Conservation (phyloP, 64 coral and sea anemone species). For the Platygyra sinensis region DNA sequence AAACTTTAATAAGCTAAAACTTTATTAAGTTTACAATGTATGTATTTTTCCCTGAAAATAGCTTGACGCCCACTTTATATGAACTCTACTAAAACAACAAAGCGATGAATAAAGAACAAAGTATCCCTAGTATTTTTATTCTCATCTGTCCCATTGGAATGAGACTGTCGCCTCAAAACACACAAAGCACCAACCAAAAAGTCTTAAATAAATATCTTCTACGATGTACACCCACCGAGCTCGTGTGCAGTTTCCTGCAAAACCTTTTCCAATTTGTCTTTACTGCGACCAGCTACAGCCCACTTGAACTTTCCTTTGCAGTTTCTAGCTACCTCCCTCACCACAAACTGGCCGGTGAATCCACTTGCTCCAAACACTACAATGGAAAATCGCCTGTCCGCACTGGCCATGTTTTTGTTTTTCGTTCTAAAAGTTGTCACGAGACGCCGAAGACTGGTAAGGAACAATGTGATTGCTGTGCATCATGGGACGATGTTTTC, state of each 20-base stretch:
- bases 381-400: conserved; percentile 61
- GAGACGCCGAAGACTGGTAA: not conserved
- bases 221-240: conserved; percentile 51
- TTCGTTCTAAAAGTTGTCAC: not conserved
- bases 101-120: too few relatives aligned
- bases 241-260: conserved; percentile 72
- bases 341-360: conserved; percentile 81
- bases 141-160: too few relatives aligned
- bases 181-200: too few relatives aligned
- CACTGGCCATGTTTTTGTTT: not conserved
- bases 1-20: too few relatives aligned
- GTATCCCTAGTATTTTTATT: too few relatives aligned
- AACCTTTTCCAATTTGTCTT: conserved; percentile 77
- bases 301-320: conserved; percentile 84
- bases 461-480: not conserved
- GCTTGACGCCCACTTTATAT: too few relatives aligned
- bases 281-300: conserved; percentile 92
- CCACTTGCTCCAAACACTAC: conserved; percentile 86
- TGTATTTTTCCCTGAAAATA: too few relatives aligned
- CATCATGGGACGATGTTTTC: conserved; percentile 15
- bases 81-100: too few relatives aligned
- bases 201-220: too few relatives aligned
- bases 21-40: too few relatives aligned
- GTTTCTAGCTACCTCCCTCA: conserved; percentile 68
- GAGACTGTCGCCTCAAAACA: too few relatives aligned